Evolutionary conservation across 2,888 invertebrate genomes (phyloP).

Genomic region (Dendrolimus houi): DNA sequence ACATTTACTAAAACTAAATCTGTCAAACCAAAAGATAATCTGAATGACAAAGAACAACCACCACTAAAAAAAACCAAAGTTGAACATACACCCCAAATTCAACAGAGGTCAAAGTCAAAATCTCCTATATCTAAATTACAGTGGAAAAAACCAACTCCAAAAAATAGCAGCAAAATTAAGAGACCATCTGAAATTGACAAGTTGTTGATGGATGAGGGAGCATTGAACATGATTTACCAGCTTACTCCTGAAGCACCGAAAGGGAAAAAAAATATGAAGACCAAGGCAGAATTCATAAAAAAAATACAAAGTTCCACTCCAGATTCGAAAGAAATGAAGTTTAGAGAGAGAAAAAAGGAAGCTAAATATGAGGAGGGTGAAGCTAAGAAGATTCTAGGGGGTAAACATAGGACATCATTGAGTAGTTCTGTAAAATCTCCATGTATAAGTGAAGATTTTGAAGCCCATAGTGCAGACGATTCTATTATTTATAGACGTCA

Average conservation of each 20-base stretch:
- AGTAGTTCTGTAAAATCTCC: slow-evolving; percentile 68
- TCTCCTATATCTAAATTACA: slow-evolving; percentile 52
- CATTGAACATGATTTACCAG: slow-evolving; percentile 89
- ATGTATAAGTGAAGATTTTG: slow-evolving; percentile 78
- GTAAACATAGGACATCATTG: slow-evolving; percentile 52
- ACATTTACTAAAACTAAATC: slow-evolving; percentile 63
- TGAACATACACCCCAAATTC: slow-evolving; percentile 25
- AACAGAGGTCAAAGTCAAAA: slow-evolving; percentile 43
- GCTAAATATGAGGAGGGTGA: slow-evolving; percentile 49
- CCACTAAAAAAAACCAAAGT: slow-evolving; percentile 42
- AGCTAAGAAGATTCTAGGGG: slow-evolving; percentile 45
- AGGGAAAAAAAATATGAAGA: slow-evolving; percentile 66
- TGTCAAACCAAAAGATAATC: slow-evolving; percentile 39
- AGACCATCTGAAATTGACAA: slow-evolving; percentile 84
- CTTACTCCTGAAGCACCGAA: slow-evolving; percentile 78
- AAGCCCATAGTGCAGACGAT: slow-evolving; percentile 81
- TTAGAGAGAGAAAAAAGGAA: slow-evolving; percentile 71
- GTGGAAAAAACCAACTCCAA: slow-evolving; percentile 65
- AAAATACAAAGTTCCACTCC: slow-evolving; percentile 73
- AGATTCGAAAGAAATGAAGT: slow-evolving; percentile 61
- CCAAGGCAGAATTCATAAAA: slow-evolving; percentile 78
- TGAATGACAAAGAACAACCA: slow-evolving; percentile 32
- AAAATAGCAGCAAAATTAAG: slow-evolving; percentile 69
- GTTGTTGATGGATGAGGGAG: slow-evolving; percentile 89
- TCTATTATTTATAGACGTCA: slow-evolving; percentile 89